Percentiles rank a stretch among this genome's conserved stretches.
phyloP scores from a whole-genome alignment of 2,113 vertebrate genomes.

The Brachypodius melanocephalos region DNA sequence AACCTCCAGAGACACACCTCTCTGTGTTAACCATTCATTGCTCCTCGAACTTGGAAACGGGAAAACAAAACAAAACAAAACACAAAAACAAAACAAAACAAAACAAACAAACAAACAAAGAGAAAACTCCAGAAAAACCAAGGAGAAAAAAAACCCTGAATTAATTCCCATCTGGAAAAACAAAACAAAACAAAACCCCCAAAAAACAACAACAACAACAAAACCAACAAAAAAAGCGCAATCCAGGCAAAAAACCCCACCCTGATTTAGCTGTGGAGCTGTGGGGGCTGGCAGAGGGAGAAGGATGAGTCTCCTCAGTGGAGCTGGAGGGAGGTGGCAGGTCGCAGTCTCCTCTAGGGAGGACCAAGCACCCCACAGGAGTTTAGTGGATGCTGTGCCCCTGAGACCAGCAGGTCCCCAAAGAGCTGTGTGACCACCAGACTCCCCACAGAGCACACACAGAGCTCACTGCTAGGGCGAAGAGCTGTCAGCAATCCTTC shows the following conservation, averaged over 20 bases:
- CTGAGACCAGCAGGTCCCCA: background rate
- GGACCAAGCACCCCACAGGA: background rate
- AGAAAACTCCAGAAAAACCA: too few relatives aligned
- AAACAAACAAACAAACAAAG: background rate
- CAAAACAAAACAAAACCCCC: too few relatives aligned
- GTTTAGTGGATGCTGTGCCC: background rate
- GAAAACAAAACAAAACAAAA: too few relatives aligned
- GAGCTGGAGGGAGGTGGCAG: background rate
- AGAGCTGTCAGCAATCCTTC: background rate
- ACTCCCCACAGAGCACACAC: too few relatives aligned
- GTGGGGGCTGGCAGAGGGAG: background rate
- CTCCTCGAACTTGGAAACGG: background rate
- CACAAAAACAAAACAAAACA: too few relatives aligned
- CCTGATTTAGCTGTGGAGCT: accelerated
- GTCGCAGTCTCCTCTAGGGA: accelerated
- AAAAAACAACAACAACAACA: too few relatives aligned
- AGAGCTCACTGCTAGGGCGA: background rate
- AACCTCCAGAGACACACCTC: background rate
- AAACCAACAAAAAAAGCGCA: too few relatives aligned
- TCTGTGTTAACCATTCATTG: background rate
- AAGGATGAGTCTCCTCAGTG: background rate
- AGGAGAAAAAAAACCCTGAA: too few relatives aligned
- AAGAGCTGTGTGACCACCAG: background rate
- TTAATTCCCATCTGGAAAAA: background rate
- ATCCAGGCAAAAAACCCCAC: background rate